Evolutionary conservation across 2,888 invertebrate genomes (phyloP), one percentile per base, ranked within the genome.

Genomic region (Resseliella maxima): DNA sequence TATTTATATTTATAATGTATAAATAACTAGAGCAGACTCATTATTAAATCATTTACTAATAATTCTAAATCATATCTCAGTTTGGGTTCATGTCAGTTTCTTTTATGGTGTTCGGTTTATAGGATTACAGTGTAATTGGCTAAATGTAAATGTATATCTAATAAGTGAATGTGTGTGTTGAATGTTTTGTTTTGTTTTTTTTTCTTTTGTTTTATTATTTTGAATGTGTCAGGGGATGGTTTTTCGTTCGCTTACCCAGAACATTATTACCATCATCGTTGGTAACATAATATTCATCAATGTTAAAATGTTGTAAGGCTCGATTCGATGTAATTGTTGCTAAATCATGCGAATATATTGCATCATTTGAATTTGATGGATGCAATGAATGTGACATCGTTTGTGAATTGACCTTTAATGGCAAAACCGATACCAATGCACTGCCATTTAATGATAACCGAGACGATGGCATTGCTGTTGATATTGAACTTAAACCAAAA

Each of bases 261-360:
- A 83, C 38, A 38, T 83, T 83, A 38, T 21, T 36, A 83, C n/a
- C 0, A 8, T 38, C 83, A 83, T 83, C 38, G 38, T 83, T 83
- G 21, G 83, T 38, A 38, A 83, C 83, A 38, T 83, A 83, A 38
- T 83, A 83, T 83, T 83, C 83, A 38, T 83, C 83, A 83, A 83
- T 83, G 83, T 83, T 83, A 83, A 83, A 83, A 12, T 83, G 83
- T 83, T 83, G 83, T 83, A 38, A 83, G 83, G 36, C 38, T 83
- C 83, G 83, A 38, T 36, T 83, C 83, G 83, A 83, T 83, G 83
- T 83, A 38, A 83, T 38, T 36, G 83, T 83, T 83, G 83, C 36
- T 38, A 83, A 24, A 83, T 83, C 38, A n/a, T 83, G 38, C n/a
- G 38, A 83, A n/a, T 83, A 38, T n/a, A 83, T 83, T 83, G 83